Base-by-base conservation (phyloP, 2,113 vertebrate genomes). In the Amblyornis subalaris region DNA sequence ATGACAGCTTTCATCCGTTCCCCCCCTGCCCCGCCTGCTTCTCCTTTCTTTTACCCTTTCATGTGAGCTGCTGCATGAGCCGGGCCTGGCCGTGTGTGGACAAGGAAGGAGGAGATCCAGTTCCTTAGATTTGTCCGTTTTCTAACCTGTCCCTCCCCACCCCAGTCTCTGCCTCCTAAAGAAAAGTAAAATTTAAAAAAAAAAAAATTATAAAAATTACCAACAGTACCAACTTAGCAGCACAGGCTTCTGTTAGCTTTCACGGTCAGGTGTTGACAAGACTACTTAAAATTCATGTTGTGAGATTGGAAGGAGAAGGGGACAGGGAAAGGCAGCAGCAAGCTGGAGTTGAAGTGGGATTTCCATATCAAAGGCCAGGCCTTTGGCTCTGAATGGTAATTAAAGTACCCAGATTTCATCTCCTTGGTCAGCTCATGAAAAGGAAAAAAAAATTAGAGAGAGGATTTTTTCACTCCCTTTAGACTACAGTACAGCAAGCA, bases 281-380 rank as follows among this genome's bases (percentile, higher is more conserved):
- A 90, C 98, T 98, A 95, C 98, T 99, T 99, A 98, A 98, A 98
- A 99, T 99, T 98, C 98, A 98, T 98, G 97, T 97, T 94, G 97
- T 95, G 96, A 98, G 95, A 97, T 97, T 98, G 97, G 97, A 98
- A 97, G 94, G 96, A 96, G 96, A 97, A 98, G 96, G 97, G 97
- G 96, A 97, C 96, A 90, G 98, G 96, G 96, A 94, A 96, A 97
- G 95, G 95, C 95, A 94, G 92, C 93, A 83, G 95, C 96, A 97
- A 98, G 97, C 97, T 95, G 98, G 98, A 97, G 94, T 97, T 98
- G 98, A 98, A 98, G 98, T 97, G 95, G 98, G 98, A 99, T 99
- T 99, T 98, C 97, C 99, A 99, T 99, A 99, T 99, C 99, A 99
- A 99, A 99, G 99, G 98, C 98, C 97, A 98, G 97, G 98, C 98